Evolutionary conservation across 2,797 vertebrate species (phyloP), one percentile per base, ranked within the genome.

Genomic region (Sebastes kiyomatsui): DNA sequence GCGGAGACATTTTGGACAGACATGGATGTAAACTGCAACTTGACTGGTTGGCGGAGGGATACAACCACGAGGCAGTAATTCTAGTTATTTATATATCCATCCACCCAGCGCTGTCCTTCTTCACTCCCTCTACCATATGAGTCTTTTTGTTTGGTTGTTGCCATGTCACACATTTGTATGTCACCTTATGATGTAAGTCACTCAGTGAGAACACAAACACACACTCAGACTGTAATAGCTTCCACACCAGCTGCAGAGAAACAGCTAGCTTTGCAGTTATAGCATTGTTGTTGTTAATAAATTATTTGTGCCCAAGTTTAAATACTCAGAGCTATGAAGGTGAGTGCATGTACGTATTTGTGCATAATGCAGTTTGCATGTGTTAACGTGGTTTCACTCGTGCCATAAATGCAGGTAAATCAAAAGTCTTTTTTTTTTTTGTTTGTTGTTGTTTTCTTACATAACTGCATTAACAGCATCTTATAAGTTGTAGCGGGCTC

Each of bases 101-200:
- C 23, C 25, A 32, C 14, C 30, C 56, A 80, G 25, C 16, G 3
- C 25, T 27, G 25, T 30, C 12, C n/a, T 49, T 27, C 55, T 38
- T 49, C 32, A 22, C 58, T 56, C 33, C n/a, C 32, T 32, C 7
- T 3, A 30, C 25, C 20, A 5, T 33, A 12, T 52, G 55, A 68
- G 75, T 32, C 20, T 59, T 61, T 66, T 68, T 62, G 18, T 25
- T 64, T 16, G 6, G 32, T 23, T 16, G 22, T 32, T 52, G 14
- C 9, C 28, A 46, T 27, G 27, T 88, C 74, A 77, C 61, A 1
- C n/a, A 10, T 68, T 54, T 28, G 14, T 67, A 2, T 56, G 18
- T 60, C 74, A 79, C 64, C 33, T 75, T 13, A 9, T 75, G 71
- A 87, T 75, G 74, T 22, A 59, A 83, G 61, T 68, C 73, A 65